Evolutionary conservation across 1,140 invertebrate species (phyloP).

Genomic region (Drosophila seguyi): DNA sequence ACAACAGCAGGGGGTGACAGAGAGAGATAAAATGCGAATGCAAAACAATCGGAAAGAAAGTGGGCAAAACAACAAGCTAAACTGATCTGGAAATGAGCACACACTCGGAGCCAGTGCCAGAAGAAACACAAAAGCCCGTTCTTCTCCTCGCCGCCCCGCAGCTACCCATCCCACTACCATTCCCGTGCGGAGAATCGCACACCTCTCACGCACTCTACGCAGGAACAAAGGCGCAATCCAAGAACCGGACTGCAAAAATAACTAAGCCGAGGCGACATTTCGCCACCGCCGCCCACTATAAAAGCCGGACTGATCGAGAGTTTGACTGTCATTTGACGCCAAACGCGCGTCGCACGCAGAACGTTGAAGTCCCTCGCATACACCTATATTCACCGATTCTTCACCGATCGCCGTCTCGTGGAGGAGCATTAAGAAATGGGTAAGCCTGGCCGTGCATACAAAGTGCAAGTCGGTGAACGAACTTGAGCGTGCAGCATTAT

Average conservation of each 20-base stretch:
- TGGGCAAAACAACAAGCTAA: constrained; percentile 51
- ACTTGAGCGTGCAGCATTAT: constrained; percentile 67
- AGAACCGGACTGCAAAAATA: constrained; percentile 69
- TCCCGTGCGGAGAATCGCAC: constrained; percentile 40
- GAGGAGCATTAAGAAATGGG: constrained; percentile 69
- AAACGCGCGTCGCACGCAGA: constrained; percentile 63
- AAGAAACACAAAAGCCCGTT: constrained; percentile 46
- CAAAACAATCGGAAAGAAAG: constrained; percentile 74
- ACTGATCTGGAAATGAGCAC: constrained; percentile 74
- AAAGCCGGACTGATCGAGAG: constrained; percentile 56
- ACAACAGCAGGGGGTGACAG: constrained; percentile 48
- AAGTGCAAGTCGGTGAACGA: constrained; percentile 73
- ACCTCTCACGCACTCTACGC: constrained; percentile 75
- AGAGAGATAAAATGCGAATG: constrained; percentile 48
- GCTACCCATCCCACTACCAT: constrained; percentile 10
- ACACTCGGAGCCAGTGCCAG: constrained; percentile 19
- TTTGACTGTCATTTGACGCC: constrained; percentile 77
- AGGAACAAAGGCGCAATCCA: constrained; percentile 78
- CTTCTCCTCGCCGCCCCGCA: background rate
- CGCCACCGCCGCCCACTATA: constrained; percentile 63
- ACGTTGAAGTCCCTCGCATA: constrained; percentile 16
- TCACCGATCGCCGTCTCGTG: constrained; percentile 15
- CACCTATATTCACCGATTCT: constrained; percentile 26
- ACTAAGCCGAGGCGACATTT: constrained; percentile 21
- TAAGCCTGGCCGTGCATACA: constrained; percentile 73